phyloP scores from a whole-genome alignment of 2,888 invertebrate genomes.

The Argyresthia albistria region DNA sequence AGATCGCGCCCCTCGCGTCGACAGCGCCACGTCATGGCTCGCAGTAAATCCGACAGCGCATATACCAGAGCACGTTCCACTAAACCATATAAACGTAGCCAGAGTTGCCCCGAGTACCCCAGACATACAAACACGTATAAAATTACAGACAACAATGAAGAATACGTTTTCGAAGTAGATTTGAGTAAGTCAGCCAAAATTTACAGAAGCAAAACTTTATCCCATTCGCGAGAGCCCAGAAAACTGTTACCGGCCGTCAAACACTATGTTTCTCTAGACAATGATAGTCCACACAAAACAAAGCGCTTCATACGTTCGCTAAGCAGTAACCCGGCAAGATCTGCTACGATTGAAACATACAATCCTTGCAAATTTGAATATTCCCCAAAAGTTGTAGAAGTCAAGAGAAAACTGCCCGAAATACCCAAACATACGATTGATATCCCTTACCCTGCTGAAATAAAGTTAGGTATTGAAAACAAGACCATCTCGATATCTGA shows the following conservation, averaged over 20 bases:
- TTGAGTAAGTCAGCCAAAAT: slow-evolving; percentile 6
- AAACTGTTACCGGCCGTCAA: background rate
- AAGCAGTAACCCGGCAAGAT: slow-evolving; percentile 7
- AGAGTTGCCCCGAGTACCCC: slow-evolving; percentile 45
- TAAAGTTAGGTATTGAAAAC: background rate
- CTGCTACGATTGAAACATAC: slow-evolving; percentile 17
- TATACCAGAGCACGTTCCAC: slow-evolving; percentile 29
- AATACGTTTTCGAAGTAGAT: slow-evolving; percentile 34
- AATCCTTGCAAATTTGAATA: slow-evolving; percentile 8
- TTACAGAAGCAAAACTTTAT: background rate
- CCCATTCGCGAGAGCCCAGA: background rate
- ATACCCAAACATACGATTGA: slow-evolving; percentile 7
- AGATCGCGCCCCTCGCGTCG: slow-evolving; percentile 27
- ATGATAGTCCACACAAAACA: background rate
- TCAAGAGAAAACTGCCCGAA: background rate
- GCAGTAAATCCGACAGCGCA: slow-evolving; percentile 46
- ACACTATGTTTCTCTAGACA: too few relatives aligned
- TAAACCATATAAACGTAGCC: slow-evolving; percentile 34
- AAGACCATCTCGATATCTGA: slow-evolving; percentile 2
- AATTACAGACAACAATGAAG: slow-evolving; percentile 35
- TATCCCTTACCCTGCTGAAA: background rate
- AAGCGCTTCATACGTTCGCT: background rate
- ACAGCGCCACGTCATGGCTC: slow-evolving; percentile 31
- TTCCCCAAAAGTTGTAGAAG: background rate
- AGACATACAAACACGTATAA: slow-evolving; percentile 36